Conservation (phyloP, 2,888 invertebrate species). For the Notodonta dromedarius region DNA sequence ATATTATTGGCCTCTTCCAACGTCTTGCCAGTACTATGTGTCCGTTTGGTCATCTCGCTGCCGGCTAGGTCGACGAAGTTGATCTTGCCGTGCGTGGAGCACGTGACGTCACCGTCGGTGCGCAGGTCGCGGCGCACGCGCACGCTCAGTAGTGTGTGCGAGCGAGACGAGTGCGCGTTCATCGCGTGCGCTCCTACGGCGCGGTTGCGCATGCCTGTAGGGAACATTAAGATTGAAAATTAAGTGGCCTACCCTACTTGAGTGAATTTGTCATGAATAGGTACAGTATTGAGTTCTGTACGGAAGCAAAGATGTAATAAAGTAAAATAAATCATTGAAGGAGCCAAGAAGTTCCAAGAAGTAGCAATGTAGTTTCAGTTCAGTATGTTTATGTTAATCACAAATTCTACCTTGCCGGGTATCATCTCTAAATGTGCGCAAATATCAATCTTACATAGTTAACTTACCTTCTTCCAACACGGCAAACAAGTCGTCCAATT, state of each 20-base stretch:
- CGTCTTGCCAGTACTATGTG: slow-evolving; percentile 93
- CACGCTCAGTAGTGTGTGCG: slow-evolving; percentile 96
- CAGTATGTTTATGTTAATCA: no score
- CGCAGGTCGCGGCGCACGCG: slow-evolving; percentile 94
- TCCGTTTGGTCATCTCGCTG: slow-evolving; percentile 98
- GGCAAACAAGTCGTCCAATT: slow-evolving; percentile 95
- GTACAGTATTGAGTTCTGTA: no score
- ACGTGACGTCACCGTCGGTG: slow-evolving; percentile 90
- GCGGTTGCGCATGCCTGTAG: slow-evolving; percentile 93
- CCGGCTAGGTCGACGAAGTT: slow-evolving; percentile 98
- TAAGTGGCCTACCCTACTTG: no score
- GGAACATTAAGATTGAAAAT: background rate
- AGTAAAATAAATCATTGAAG: no score
- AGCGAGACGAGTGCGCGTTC: slow-evolving; percentile 96
- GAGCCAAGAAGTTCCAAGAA: no score
- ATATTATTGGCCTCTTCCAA: slow-evolving; percentile 98
- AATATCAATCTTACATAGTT: background rate
- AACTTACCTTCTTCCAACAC: slow-evolving; percentile 95
- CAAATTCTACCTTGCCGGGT: no score
- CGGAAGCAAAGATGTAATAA: no score
- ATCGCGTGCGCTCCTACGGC: slow-evolving; percentile 95
- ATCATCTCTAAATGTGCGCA: no score
- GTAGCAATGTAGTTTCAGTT: no score
- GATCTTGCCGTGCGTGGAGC: slow-evolving; percentile 96
- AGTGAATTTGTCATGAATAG: no score